Evolutionary conservation across 2,797 vertebrate species (phyloP).

Genomic region (Gallinago stenura): DNA sequence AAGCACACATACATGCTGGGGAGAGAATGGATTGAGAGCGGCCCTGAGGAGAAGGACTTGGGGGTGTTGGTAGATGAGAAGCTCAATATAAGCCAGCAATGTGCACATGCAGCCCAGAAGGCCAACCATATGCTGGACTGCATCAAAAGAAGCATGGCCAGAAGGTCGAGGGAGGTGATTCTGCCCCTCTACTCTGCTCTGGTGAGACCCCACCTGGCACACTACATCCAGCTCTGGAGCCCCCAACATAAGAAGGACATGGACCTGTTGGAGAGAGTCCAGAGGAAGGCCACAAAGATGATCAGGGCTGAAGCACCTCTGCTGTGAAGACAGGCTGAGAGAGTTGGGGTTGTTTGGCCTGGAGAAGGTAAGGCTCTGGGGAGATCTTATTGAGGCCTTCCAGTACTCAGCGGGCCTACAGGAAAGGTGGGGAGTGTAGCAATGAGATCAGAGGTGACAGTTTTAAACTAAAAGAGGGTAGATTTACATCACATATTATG

Average conservation of each 20-base stretch:
- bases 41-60: background rate
- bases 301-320: background rate
- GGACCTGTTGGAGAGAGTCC: background rate
- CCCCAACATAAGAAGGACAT: background rate
- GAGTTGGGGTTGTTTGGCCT: background rate
- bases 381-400: background rate
- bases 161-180: background rate
- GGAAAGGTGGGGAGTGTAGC: background rate
- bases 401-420: background rate
- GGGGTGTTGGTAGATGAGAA: background rate
- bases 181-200: background rate
- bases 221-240: background rate
- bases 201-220: background rate
- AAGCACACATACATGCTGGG: background rate
- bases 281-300: background rate
- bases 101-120: background rate
- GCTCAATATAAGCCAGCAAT: background rate
- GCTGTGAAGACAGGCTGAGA: background rate
- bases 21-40: background rate
- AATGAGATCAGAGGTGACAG: background rate
- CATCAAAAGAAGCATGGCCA: background rate
- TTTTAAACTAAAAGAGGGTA: background rate
- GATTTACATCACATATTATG: background rate
- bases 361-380: background rate
- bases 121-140: background rate